Conservation (phyloP, 2,888 invertebrate genomes). For the Agrotis clavis region DNA sequence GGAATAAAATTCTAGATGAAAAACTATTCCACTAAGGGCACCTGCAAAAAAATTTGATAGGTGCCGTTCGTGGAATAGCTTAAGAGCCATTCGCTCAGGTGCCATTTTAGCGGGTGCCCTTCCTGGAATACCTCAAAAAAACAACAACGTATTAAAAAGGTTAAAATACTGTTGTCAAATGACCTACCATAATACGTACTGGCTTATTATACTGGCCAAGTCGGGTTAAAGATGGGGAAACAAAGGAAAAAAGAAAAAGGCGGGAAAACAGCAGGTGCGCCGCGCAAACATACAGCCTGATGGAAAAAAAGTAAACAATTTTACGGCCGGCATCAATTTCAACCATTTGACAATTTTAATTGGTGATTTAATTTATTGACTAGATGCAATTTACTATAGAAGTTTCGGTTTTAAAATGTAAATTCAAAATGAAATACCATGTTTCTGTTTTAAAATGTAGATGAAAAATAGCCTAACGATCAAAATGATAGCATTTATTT, state of each 20-base stretch:
- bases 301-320: constrained; percentile 53
- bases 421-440: constrained; percentile 33
- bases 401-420: constrained; percentile 11
- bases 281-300: constrained; percentile 72
- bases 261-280: constrained; percentile 81
- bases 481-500: constrained; percentile 32
- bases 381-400: constrained; percentile 23
- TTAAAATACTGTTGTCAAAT: constrained; percentile 73
- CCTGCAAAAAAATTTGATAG: too few species aligned
- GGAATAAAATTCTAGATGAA: too few species aligned
- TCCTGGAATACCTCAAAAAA: too few species aligned
- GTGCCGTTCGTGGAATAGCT: too few species aligned
- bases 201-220: constrained; percentile 77
- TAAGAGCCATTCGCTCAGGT: too few species aligned
- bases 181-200: constrained; percentile 83
- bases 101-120: too few species aligned
- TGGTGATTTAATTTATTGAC: constrained; percentile 33
- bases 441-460: constrained; percentile 9
- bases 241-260: constrained; percentile 72
- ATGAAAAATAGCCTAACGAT: constrained; percentile 39
- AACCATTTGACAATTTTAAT: constrained; percentile 44
- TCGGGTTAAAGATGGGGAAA: constrained; percentile 75
- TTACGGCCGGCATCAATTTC: not conserved
- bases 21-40: too few species aligned
- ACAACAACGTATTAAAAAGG: constrained; percentile 68